Evolutionary conservation across 92 coral and sea anemone species (phyloP), one percentile per base, ranked within the genome.

Genomic region (Pocillopora meandrina): DNA sequence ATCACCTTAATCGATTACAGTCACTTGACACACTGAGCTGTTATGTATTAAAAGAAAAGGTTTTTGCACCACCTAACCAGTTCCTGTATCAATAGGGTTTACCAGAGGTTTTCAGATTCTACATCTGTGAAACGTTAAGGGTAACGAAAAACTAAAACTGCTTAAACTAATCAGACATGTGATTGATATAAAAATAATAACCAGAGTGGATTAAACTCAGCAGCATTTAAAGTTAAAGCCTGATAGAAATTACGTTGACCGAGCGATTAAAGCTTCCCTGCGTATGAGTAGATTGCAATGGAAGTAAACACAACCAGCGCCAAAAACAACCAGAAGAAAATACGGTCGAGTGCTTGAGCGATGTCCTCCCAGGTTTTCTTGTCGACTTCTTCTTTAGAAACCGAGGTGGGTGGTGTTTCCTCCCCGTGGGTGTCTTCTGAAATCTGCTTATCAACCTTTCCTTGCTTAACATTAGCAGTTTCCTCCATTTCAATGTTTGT

Each of bases 261-360:
- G 5, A 9, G n/a, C 15, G 59, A 49, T 47, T 11, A 21, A 12
- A 73, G 60, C 12, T 61, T 59, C 10, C 26, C 80, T 49, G 67
- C 68, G 4, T 68, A 33, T 23, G 68, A 71, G 60, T 85, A 85
- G 77, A 88, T 31, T 36, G 26, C 67, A 19, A 72, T 23, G 21
- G 78, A 67, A 23, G 84, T 75, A 56, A 70, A 17, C 42, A 77
- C 68, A 58, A 88, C 69, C 60, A 69, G 3, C 33, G 36, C 21
- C 57, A 79, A 76, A 66, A 92, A 92, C 52, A 84, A 20, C 90
- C 84, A 90, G 73, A 92, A 92, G 81, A 92, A 90, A 60, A 92
- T 47, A 36, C 91, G 89, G 87, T 92, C 95, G 58, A 92, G 75
- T 3, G 87, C 74, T 26, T 52, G 79, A 5, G 89, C 84, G 61